Base-by-base conservation (phyloP, 1,140 invertebrate species). In the Drosophila persimilis region DNA sequence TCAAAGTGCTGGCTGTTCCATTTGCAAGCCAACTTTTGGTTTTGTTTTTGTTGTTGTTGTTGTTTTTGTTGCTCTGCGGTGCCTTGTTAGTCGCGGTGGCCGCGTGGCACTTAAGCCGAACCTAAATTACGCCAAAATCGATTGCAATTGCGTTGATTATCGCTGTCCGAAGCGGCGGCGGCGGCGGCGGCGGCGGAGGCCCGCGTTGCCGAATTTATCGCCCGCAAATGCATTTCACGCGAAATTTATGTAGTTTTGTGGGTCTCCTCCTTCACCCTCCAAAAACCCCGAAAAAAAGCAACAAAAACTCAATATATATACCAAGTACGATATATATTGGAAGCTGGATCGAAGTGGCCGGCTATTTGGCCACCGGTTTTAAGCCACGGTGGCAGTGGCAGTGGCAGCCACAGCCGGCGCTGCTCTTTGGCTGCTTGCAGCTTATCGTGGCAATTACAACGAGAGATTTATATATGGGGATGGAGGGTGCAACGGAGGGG, bases 91-190 rank as follows among this genome's bases (percentile, higher is more conserved):
- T 50, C 65, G 22, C 52, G 52, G 46, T 24, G 17, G 35, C 41
- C 39, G n/a, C 2, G 13, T 26, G 61, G 64, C 83, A 88, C 78
- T 86, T 86, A 86, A 83, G 83, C 78, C 83, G 57, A 78, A 78
- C 83, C 78, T 88, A 86, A 88, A 88, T 86, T 81, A 88, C 75
- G 78, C 78, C 83, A 88, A 86, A 86, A 86, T 86, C 83, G 83
- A 88, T 86, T 81, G 83, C 84, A 86, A 86, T 81, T 88, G 83
- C 83, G 83, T 86, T 86, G 83, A 86, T 88, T 86, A 88, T 86
- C 83, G 83, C 77, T 73, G 76, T 58, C 61, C 61, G 47, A 51
- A 73, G 57, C 63, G 74, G 58, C 73, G 35, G 11, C 35, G 35
- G 2, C 35, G 9, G 35, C 4, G 31, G 9, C 8, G 2, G 31